A percentile compares a stretch with the other conserved stretches of the same genome.
These are phyloP conservation scores for Chaetodon trifascialis DNA, from an alignment of 2,113 vertebrate genomes.

Conservation along the genomic window DNA sequence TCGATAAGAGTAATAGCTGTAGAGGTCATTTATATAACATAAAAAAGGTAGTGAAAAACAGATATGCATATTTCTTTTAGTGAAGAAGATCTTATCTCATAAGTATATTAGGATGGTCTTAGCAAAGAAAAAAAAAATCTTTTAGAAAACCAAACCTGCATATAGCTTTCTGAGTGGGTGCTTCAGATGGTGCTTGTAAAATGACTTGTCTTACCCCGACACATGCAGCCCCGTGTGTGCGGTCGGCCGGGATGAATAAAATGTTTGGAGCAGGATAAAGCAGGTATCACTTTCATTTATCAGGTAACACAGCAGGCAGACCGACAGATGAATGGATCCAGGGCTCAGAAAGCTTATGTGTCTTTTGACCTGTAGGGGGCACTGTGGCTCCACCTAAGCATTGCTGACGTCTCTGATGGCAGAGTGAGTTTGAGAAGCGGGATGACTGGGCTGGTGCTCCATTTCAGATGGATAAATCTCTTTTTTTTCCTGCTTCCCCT, in stretches of 20 bases:
- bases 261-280: conserved; percentile 19
- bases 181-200: neutral
- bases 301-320: conserved; percentile 18
- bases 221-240: conserved; percentile 3
- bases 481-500: conserved; percentile 35
- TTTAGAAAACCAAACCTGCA: neutral
- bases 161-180: conserved; percentile 2
- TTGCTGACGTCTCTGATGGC: neutral
- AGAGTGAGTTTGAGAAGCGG: conserved; percentile 51
- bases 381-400: conserved; percentile 85
- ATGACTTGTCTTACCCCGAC: neutral
- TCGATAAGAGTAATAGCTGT: neutral
- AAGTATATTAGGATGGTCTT: neutral
- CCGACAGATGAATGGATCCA: neutral
- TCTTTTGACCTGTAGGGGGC: conserved; percentile 88
- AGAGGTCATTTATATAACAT: conserved; percentile 1
- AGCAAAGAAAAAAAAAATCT: neutral
- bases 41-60: neutral
- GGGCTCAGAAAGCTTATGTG: neutral
- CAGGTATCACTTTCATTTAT: conserved; percentile 20
- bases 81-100: neutral
- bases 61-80: neutral
- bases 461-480: conserved; percentile 71
- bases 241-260: conserved; percentile 12
- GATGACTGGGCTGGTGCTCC: conserved; percentile 59